Base-by-base conservation (phyloP, 2,113 vertebrate genomes). In the Sinocyclocheilus anshuiensis region DNA sequence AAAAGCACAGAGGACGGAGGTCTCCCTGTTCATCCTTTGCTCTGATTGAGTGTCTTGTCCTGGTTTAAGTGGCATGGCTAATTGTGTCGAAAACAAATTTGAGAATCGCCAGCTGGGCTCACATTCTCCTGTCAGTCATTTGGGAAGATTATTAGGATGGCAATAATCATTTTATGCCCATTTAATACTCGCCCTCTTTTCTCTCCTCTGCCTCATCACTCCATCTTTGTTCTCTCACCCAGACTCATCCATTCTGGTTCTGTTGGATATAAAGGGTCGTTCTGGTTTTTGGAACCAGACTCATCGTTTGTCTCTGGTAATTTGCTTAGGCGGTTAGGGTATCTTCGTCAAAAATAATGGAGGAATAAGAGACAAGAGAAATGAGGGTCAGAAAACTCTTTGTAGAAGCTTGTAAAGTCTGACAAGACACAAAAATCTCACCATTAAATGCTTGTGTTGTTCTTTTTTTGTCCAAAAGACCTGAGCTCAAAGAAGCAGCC, bases 141-240 rank as follows among this genome's bases (percentile, higher is more conserved):
- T 93, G 85, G 59, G 77, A 90, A 83, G 90, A 91, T 87, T 87
- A 92, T 92, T 88, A 87, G 91, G 42, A 36, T 55, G 55, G 84
- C 72, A 29, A 42, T 76, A 57, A 75, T 86, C 42, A 77, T 82
- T 83, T 83, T 7, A 26, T 55, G 53, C 36, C 11, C 4, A 20
- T 79, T 83, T 63, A 88, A 79, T 55, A 76, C 22, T 67, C 16
- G 1, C 13, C 57, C 10, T n/a, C 10, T 15, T 29, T 29, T 45
- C 55, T 36, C 48, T 69, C 29, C 50, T 79, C 42, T 45, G 33
- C 61, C 13, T 42, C 53, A 42, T 45, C 42, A 22, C 50, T 80
- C 53, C 26, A n/a, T 33, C 29, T 26, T 33, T 83, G 24, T 50
- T 75, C 50, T 24, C 26, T 24, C 1, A 20, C 12, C 2, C 8